Evolutionary conservation across 2,888 invertebrate species (phyloP).

Genomic region (Volucella inflata): DNA sequence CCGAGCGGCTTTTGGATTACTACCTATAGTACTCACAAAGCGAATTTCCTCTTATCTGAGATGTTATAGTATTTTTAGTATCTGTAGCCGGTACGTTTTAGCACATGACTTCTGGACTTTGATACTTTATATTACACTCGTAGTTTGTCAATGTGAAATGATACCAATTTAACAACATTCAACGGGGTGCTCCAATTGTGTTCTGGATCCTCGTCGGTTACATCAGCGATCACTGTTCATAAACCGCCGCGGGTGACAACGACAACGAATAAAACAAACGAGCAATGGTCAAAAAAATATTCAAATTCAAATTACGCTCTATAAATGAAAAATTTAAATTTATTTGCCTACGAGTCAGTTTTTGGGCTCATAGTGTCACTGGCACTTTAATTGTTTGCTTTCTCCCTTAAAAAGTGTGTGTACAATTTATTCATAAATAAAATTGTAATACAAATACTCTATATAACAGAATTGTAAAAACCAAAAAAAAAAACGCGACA

Average conservation of each 20-base stretch:
- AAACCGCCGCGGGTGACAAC: not conserved
- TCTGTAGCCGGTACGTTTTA: not conserved
- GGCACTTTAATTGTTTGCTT: conserved; percentile 25
- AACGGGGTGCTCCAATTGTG: not conserved
- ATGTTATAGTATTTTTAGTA: not conserved
- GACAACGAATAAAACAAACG: not conserved
- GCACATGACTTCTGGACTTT: conserved; percentile 38
- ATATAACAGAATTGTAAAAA: too few relatives aligned
- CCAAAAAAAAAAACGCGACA: not conserved
- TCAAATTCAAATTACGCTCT: not conserved
- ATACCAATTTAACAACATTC: conserved; percentile 5
- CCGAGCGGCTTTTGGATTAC: too few relatives aligned
- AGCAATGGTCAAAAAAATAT: not conserved
- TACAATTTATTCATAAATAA: conserved; percentile 9
- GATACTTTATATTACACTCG: conserved; percentile 12
- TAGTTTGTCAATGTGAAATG: conserved; percentile 13
- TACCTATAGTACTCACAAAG: not conserved
- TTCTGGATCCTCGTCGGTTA: not conserved
- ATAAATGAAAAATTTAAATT: not conserved
- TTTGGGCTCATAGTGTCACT: conserved; percentile 23
- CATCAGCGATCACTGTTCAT: not conserved
- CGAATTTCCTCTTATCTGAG: conserved; percentile 22
- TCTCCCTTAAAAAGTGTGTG: conserved; percentile 6
- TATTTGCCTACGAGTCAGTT: not conserved
- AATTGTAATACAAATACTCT: conserved; percentile 3